phyloP scores from a whole-genome alignment of 1,140 invertebrate species.

The Chironomus striatipennis region DNA sequence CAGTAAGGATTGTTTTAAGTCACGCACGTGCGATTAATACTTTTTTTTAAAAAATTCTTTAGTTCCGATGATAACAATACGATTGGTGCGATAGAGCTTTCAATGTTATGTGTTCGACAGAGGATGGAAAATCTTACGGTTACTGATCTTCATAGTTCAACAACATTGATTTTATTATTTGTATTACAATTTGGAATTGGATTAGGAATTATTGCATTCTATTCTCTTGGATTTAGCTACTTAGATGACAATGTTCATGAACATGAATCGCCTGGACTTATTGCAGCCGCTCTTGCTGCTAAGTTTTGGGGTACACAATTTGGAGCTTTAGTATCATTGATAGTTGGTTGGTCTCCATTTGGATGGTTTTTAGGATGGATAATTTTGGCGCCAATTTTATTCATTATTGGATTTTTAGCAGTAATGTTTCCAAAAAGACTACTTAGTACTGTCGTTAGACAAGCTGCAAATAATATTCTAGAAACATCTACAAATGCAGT shows the following conservation, averaged over 20 bases:
- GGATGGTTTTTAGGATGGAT: slow-evolving; percentile 52
- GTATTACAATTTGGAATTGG: slow-evolving; percentile 49
- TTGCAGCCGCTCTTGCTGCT: slow-evolving; percentile 32
- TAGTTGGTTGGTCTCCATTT: slow-evolving; percentile 31
- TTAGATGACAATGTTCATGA: slow-evolving; percentile 57
- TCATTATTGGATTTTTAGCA: slow-evolving; percentile 45
- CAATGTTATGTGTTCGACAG: background rate
- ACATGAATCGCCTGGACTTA: slow-evolving; percentile 43
- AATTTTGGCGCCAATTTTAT: slow-evolving; percentile 44
- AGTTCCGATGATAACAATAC: background rate
- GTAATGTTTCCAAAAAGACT: slow-evolving; percentile 50
- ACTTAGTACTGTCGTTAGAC: slow-evolving; percentile 46
- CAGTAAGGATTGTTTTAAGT: slow-evolving; percentile 37
- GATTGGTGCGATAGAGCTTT: background rate
- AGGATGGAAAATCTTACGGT: slow-evolving; percentile 13
- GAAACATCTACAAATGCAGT: slow-evolving; percentile 33
- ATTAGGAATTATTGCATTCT: slow-evolving; percentile 51
- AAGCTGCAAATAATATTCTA: slow-evolving; percentile 44
- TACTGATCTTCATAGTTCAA: background rate
- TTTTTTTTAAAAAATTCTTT: background rate
- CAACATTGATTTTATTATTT: slow-evolving; percentile 45
- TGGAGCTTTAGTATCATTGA: slow-evolving; percentile 36
- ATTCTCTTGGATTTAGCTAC: slow-evolving; percentile 55
- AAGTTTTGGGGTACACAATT: slow-evolving; percentile 35
- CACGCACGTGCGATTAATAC: slow-evolving; percentile 19